Percentiles rank a stretch among this genome's conserved stretches.
Evolutionary conservation across 1,140 invertebrate genomes (phyloP).

Genomic region (Aphis craccivora): DNA sequence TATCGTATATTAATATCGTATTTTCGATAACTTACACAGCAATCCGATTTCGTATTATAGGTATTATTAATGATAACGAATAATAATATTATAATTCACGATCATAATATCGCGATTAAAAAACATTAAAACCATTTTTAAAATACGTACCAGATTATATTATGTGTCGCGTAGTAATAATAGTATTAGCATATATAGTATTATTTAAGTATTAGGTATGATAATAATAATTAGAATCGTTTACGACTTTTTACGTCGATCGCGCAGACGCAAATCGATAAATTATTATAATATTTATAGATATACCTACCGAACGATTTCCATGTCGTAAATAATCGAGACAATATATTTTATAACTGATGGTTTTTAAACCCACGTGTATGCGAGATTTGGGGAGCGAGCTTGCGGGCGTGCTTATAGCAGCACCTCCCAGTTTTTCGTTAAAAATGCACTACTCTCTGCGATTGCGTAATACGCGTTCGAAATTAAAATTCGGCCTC

Average conservation of each 20-base stretch:
- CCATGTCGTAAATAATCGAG: neutral
- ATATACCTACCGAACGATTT: neutral
- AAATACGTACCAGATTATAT: neutral
- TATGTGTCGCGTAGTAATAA: neutral
- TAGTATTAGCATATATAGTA: no score
- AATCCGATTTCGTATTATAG: neutral
- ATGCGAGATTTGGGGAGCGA: neutral
- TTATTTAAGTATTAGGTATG: no score
- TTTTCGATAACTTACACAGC: neutral
- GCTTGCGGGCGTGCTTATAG: neutral
- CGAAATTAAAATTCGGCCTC: no score
- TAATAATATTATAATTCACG: neutral
- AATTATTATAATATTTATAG: neutral
- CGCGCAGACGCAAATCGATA: neutral
- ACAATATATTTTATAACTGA: neutral
- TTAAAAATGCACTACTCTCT: no score
- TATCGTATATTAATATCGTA: neutral
- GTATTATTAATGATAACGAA: neutral
- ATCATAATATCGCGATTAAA: neutral
- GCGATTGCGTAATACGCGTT: no score
- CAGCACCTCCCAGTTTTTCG: no score
- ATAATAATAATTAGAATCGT: neutral
- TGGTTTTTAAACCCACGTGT: neutral
- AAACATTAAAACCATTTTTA: neutral
- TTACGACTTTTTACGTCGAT: neutral